Base-by-base conservation (phyloP, 2,888 invertebrate genomes). In the Ctenicera cuprea region DNA sequence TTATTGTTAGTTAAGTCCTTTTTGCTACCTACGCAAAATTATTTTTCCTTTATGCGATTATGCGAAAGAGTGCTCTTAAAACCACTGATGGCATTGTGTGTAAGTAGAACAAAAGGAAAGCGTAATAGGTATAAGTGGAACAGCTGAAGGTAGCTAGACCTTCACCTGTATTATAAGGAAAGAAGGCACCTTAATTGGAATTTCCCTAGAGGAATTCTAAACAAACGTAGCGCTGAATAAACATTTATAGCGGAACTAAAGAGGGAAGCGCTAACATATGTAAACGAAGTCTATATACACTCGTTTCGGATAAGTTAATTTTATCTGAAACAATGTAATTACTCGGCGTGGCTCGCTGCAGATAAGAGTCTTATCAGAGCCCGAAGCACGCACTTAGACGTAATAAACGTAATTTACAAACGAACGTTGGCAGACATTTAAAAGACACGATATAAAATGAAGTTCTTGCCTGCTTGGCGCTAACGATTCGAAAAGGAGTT, bases 371-470 rank as follows among this genome's bases (percentile, higher is more conserved):
- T 83, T 83, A 84, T 84, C 84, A 83, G 80, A 80, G 82, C 82
- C 80, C 83, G 76, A 77, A 82, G 83, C 83, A 84, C 84, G 84
- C 83, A 84, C 83, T 83, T 83, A 82, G 81, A 82, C 80, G 82
- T 82, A 83, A 84, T 83, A 84, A 84, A 83, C 80, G 83, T 83
- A 83, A 84, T 83, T 84, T 81, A 83, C 82, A 83, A 83, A 83
- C 82, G 83, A 83, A 84, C 81, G 81, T 75, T 75, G 80, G 73
- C 78, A 82, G 82, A 82, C 82, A 81, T 82, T 79, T 81, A 80
- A 81, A 82, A 76, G 75, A 76, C 74, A 71, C 73, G 73, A 78
- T 77, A 76, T 76, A 75, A 76, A 71, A 79, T 78, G 75, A 79
- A 80, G 78, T 75, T 76, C 78, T 80, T 79, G 75, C 75, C 74